A percentile compares a stretch with the other conserved stretches of the same genome.
These are phyloP conservation scores for Raja brachyura DNA, from an alignment of 2,113 vertebrate species.

Conservation along the genomic window DNA sequence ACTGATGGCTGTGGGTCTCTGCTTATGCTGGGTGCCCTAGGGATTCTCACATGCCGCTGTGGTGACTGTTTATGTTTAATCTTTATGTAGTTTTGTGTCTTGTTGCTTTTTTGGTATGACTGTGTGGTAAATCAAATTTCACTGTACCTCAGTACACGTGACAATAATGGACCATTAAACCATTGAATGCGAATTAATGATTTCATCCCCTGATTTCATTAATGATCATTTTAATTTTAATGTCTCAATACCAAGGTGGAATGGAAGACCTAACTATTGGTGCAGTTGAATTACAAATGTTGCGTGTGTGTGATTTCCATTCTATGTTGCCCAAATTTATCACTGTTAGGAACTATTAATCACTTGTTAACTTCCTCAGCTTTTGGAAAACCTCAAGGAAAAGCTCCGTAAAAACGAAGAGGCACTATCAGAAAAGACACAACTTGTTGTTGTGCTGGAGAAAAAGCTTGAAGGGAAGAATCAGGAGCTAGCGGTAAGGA, in stretches of 20 bases:
- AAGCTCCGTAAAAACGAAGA: conserved; percentile 85
- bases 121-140: too few species aligned
- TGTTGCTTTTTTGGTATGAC: too few species aligned
- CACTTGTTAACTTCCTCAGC: conserved; percentile 41
- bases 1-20: too few species aligned
- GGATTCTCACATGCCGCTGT: too few species aligned
- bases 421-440: conserved; percentile 73
- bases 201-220: neutral
- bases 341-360: neutral
- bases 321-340: neutral
- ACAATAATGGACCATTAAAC: neutral
- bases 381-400: conserved; percentile 76
- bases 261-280: neutral
- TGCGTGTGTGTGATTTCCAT: neutral
- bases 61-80: too few species aligned
- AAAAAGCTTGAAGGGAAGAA: conserved; percentile 75
- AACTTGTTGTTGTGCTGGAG: conserved; percentile 80
- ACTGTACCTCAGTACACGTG: too few species aligned
- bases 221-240: neutral
- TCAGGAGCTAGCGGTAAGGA: conserved; percentile 62
- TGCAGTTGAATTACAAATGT: neutral
- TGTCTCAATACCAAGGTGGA: neutral
- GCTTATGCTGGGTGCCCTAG: too few species aligned
- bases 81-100: too few species aligned
- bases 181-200: neutral